These are phyloP conservation scores for Euura saliciscinereae DNA, from an alignment of 1,140 invertebrate species.

Conservation along the genomic window DNA sequence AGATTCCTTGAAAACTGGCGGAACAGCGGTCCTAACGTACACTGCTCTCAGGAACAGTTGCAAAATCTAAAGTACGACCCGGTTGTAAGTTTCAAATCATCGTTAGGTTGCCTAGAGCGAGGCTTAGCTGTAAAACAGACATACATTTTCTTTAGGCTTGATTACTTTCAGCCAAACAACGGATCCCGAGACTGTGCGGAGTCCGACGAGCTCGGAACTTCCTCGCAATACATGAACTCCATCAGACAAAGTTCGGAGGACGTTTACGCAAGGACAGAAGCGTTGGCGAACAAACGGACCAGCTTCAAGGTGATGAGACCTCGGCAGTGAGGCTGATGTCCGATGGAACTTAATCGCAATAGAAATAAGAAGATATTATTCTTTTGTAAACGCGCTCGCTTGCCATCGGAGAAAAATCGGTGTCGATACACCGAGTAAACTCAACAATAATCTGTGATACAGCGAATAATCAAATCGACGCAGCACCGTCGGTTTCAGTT, in stretches of 20 bases:
- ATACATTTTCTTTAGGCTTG: background rate
- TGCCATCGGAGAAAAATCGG: constrained; percentile 7
- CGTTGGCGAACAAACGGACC: constrained; percentile 55
- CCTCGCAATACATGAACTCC: constrained; percentile 54
- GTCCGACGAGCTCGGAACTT: constrained; percentile 47
- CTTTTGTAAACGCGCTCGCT: background rate
- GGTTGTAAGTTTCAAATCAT: background rate
- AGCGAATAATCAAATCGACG: background rate
- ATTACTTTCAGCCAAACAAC: background rate
- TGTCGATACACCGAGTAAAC: constrained; percentile 5
- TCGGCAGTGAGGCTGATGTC: constrained; percentile 28
- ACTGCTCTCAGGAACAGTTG: constrained; percentile 5
- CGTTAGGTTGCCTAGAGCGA: too few relatives aligned
- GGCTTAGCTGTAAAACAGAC: background rate
- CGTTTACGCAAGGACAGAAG: constrained; percentile 58
- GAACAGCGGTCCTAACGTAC: background rate
- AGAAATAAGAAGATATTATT: constrained; percentile 19
- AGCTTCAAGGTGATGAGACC: constrained; percentile 60
- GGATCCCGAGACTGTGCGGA: constrained; percentile 8
- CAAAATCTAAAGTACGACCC: background rate
- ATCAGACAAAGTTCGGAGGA: constrained; percentile 56
- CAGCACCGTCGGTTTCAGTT: too few relatives aligned
- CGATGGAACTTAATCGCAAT: constrained; percentile 13
- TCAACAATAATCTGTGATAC: constrained; percentile 5
- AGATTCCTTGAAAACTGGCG: constrained; percentile 13